Conservation (phyloP, 2,113 vertebrate species). For the Onychorhynchus coronatus region DNA sequence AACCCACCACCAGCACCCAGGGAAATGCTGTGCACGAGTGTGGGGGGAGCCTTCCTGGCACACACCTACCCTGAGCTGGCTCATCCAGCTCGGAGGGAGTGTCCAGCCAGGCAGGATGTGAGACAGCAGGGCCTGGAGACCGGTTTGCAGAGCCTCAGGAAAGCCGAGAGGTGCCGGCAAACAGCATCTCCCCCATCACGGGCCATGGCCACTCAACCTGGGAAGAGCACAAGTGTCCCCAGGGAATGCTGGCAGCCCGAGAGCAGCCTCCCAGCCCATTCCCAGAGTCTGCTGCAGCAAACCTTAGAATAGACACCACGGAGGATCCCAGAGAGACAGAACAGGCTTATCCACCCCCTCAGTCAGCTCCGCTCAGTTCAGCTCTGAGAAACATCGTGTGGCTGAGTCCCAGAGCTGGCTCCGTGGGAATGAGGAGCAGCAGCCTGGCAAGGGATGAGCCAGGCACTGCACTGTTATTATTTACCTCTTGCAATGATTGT, state of each 20-base stretch:
- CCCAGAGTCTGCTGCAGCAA: conserved; percentile 2
- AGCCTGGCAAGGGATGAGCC: not conserved
- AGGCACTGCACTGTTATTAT: not conserved
- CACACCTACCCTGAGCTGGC: not conserved
- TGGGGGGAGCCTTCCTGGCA: not conserved
- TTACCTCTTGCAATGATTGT: not conserved
- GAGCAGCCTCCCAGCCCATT: conserved; percentile 8
- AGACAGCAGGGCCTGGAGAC: not conserved
- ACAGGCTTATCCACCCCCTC: not conserved
- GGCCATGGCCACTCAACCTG: not conserved
- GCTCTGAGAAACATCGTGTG: not conserved
- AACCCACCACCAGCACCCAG: fast-evolving
- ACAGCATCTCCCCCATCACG: not conserved
- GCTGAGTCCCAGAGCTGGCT: not conserved
- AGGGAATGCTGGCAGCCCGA: not conserved
- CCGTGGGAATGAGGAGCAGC: not conserved
- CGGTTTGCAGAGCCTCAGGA: not conserved
- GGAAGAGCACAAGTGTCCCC: not conserved
- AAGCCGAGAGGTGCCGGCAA: not conserved
- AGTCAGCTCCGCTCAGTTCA: not conserved
- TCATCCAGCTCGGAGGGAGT: not conserved
- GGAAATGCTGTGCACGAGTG: fast-evolving
- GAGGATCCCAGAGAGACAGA: not conserved
- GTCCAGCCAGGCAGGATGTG: not conserved
- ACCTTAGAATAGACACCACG: conserved; percentile 15